Percentiles rank a stretch among this genome's conserved stretches.
phyloP scores from a whole-genome alignment of 2,113 vertebrate genomes.

The Herpailurus yagouaroundi region DNA sequence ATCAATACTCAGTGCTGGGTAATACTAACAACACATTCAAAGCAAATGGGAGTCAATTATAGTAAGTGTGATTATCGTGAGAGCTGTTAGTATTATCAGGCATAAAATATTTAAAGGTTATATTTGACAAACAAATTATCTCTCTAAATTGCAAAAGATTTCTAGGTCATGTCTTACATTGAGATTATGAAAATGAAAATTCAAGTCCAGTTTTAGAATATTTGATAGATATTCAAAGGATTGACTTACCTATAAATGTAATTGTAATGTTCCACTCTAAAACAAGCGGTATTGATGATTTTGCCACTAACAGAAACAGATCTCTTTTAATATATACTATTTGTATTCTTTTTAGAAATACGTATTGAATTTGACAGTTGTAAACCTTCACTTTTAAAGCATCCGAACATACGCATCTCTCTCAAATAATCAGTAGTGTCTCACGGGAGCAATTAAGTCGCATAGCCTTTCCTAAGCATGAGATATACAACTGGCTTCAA shows the following conservation, averaged over 20 bases:
- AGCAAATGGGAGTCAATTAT: background rate
- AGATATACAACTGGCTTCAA: background rate
- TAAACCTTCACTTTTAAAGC: background rate
- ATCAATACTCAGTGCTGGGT: background rate
- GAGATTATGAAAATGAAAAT: background rate
- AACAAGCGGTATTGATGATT: background rate
- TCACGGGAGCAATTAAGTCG: background rate
- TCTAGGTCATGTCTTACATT: background rate
- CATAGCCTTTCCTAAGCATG: background rate
- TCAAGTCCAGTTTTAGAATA: background rate
- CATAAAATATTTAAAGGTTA: background rate
- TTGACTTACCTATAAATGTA: background rate
- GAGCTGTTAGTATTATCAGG: background rate
- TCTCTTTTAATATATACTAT: background rate
- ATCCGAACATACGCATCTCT: background rate
- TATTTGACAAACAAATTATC: background rate
- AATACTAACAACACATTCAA: background rate
- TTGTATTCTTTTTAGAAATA: background rate
- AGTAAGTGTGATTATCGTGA: background rate
- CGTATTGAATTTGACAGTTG: background rate
- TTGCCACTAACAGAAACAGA: background rate
- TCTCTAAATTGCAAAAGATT: background rate
- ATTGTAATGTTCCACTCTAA: background rate
- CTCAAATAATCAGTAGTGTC: background rate
- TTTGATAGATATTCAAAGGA: background rate